A percentile compares a stretch with the other conserved stretches of the same genome.
Evolutionary conservation across 2,888 invertebrate genomes (phyloP).

Genomic region (Lasioglossum malachurum): DNA sequence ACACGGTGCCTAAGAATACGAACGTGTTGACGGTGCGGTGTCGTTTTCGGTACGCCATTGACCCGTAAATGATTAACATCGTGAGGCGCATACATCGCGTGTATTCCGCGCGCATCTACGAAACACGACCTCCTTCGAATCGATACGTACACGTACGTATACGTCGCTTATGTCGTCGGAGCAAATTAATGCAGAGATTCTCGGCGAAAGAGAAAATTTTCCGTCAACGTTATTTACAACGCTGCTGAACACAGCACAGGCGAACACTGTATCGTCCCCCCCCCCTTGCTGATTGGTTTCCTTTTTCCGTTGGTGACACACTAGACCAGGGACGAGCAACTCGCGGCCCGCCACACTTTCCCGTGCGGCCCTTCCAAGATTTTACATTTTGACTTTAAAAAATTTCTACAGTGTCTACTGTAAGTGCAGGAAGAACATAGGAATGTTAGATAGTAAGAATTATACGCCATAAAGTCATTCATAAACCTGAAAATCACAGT

Average conservation of each 20-base stretch:
- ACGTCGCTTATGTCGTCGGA: background rate
- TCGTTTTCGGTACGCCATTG: slow-evolving; percentile 68
- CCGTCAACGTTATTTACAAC: background rate
- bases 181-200: background rate
- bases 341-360: no score
- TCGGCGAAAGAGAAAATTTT: background rate
- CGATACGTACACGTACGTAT: slow-evolving; percentile 17
- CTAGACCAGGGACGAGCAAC: no score
- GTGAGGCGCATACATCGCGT: slow-evolving; percentile 11
- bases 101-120: slow-evolving; percentile 26
- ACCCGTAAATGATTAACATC: slow-evolving; percentile 67
- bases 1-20: slow-evolving; percentile 69
- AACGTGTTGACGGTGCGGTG: slow-evolving; percentile 66
- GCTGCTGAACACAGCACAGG: background rate
- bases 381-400: no score
- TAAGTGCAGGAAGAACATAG: no score
- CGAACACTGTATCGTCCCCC: background rate
- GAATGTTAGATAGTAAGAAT: no score
- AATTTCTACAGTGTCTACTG: no score
- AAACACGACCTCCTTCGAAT: slow-evolving; percentile 32
- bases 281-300: no score
- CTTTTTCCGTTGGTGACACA: no score
- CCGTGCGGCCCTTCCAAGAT: no score
- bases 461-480: background rate
- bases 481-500: background rate